Evolutionary conservation across 2,113 vertebrate species (phyloP), one percentile per base, ranked within the genome.

Genomic region (Piaya cayana): DNA sequence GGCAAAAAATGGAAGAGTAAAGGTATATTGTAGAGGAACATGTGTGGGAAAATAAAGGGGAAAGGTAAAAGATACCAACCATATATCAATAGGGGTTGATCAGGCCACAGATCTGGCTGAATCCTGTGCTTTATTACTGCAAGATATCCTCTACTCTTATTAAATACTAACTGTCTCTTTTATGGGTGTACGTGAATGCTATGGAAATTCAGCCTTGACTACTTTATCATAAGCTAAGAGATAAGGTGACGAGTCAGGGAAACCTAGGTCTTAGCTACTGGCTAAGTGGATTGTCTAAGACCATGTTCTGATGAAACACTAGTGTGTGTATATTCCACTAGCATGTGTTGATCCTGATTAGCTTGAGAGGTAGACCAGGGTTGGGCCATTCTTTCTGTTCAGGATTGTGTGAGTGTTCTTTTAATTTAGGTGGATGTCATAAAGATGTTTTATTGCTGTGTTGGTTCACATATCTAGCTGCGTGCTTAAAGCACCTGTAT

Each of bases 231-330:
- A 64, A 14, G 74, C 11, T n/a, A 59, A 59, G 37, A 56, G 8
- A 23, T 50, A 15, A 60, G 72, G 17, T 62, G 56, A 47, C 14
- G 87, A 78, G 13, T 36, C 20, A 26, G 36, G 26, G 74, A 36
- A 23, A 64, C 36, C 17, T n/a, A 45, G 9, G 9, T 78, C 36
- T 72, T 65, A 29, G 15, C n/a, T 79, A 3, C 17, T 17, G 13
- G 2, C 9, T 19, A 34, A 26, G 34, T 3, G 3, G 56, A 69
- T 10, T 36, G 16, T 42, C 39, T 67, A 43, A 63, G 13, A 15
- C 6, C 12, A 71, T 15, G 13, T 84, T 62, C 36, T 74, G 45
- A 9, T 0, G 1, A 58, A 27, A 52, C 1, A 2, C 0, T 9
- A 12, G 2, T 18, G 11, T 60, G 22, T 62, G 5, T 34, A 14